Evolutionary conservation across 2,797 vertebrate species (phyloP).

Genomic region (Clarias pachynema): DNA sequence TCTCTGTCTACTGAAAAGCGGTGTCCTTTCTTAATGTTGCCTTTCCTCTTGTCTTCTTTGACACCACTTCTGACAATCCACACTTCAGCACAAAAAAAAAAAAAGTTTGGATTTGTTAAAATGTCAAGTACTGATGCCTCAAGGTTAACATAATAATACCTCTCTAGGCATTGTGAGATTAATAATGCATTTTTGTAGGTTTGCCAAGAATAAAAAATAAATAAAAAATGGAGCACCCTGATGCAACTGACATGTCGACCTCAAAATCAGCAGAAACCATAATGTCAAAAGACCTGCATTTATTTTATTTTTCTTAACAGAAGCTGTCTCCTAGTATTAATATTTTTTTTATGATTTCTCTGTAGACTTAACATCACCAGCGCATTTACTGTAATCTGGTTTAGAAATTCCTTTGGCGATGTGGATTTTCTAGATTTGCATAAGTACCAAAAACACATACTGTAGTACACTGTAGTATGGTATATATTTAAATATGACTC

Average conservation of each 20-base stretch:
- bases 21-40: slow-evolving; percentile 88
- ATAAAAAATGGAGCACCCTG: slow-evolving; percentile 52
- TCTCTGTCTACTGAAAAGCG: slow-evolving; percentile 75
- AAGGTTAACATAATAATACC: slow-evolving; percentile 71
- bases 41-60: slow-evolving; percentile 60
- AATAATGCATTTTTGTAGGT: slow-evolving; percentile 67
- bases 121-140: slow-evolving; percentile 74
- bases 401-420: slow-evolving; percentile 38
- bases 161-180: slow-evolving; percentile 64
- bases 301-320: slow-evolving; percentile 58
- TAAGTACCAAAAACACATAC: slow-evolving; percentile 6
- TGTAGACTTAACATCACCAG: slow-evolving; percentile 58
- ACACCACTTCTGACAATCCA: slow-evolving; percentile 76
- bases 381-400: slow-evolving; percentile 66
- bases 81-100: slow-evolving; percentile 63
- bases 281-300: slow-evolving; percentile 65
- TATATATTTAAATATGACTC: not conserved
- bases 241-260: slow-evolving; percentile 68
- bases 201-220: slow-evolving; percentile 31
- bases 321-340: slow-evolving; percentile 67
- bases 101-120: slow-evolving; percentile 69
- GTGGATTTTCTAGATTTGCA: slow-evolving; percentile 38
- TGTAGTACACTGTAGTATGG: not conserved
- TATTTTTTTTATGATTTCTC: slow-evolving; percentile 52
- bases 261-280: slow-evolving; percentile 63